phyloP scores from a whole-genome alignment of 2,797 vertebrate genomes.

The Notamacropus eugenii region DNA sequence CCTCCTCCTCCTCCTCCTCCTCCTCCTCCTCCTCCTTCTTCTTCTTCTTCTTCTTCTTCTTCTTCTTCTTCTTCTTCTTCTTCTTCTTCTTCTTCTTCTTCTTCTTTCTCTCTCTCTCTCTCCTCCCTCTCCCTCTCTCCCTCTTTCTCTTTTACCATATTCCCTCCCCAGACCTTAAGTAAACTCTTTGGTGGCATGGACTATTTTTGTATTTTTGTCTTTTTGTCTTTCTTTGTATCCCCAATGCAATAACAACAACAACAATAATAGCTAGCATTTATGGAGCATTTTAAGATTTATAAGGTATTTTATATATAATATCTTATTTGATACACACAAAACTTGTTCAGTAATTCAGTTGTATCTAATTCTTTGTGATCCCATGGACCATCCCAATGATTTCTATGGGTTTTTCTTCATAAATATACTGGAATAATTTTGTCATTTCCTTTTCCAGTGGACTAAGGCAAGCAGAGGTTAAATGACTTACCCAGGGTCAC shows the following conservation, averaged over 20 bases:
- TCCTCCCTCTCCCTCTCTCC: no score
- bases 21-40: no score
- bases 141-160: rapidly evolving
- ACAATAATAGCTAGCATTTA: neutral
- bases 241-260: neutral
- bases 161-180: neutral
- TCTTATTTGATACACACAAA: neutral
- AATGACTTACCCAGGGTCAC: neutral
- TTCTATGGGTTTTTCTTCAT: no score
- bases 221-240: neutral
- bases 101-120: no score
- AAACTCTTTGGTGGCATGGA: neutral
- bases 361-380: neutral
- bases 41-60: no score
- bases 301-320: neutral
- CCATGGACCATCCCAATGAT: neutral
- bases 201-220: neutral
- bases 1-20: no score
- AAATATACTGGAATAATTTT: neutral
- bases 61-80: no score
- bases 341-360: neutral
- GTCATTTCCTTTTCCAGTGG: neutral
- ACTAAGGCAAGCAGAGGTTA: neutral
- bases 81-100: no score
- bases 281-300: neutral